Conservation (phyloP, 2,797 vertebrate genomes). For the Sebastes hubbsi region DNA sequence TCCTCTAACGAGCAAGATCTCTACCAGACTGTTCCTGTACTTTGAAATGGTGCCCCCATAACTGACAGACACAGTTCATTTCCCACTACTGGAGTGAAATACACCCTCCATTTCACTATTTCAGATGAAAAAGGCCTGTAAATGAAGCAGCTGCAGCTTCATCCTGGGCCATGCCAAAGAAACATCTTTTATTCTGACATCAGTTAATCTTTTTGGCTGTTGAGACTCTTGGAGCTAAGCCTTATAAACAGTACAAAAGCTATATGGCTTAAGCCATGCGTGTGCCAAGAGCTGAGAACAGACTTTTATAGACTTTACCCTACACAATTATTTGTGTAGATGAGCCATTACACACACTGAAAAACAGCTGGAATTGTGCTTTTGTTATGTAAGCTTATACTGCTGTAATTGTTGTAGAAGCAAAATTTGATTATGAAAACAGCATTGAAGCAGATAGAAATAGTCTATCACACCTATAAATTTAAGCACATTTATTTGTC, state of each 20-base stretch:
- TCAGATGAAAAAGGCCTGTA: slow-evolving; percentile 34
- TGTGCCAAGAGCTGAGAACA: slow-evolving; percentile 7
- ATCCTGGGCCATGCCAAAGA: slow-evolving; percentile 10
- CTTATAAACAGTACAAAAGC: slow-evolving; percentile 36
- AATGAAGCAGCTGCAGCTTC: slow-evolving; percentile 48
- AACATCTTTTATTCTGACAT: slow-evolving; percentile 40
- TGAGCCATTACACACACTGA: not conserved
- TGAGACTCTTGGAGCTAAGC: slow-evolving; percentile 1
- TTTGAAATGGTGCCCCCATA: slow-evolving; percentile 2
- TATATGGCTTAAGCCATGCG: not conserved
- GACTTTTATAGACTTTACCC: slow-evolving; percentile 6
- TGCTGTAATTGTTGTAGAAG: not conserved
- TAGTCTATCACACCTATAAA: not conserved
- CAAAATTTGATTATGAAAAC: not conserved
- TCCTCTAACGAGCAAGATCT: not conserved
- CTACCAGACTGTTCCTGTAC: not conserved
- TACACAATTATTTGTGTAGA: slow-evolving; percentile 5
- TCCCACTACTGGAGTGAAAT: slow-evolving; percentile 42
- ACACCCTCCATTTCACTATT: slow-evolving; percentile 14
- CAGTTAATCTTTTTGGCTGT: slow-evolving; percentile 35
- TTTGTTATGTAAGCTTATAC: not conserved
- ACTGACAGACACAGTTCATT: slow-evolving; percentile 52
- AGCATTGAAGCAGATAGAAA: not conserved
- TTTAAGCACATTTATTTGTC: not conserved
- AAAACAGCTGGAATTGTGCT: not conserved